Evolutionary conservation across 2,888 invertebrate species (phyloP), one percentile per base, ranked within the genome.

Genomic region (Rhagium mordax): DNA sequence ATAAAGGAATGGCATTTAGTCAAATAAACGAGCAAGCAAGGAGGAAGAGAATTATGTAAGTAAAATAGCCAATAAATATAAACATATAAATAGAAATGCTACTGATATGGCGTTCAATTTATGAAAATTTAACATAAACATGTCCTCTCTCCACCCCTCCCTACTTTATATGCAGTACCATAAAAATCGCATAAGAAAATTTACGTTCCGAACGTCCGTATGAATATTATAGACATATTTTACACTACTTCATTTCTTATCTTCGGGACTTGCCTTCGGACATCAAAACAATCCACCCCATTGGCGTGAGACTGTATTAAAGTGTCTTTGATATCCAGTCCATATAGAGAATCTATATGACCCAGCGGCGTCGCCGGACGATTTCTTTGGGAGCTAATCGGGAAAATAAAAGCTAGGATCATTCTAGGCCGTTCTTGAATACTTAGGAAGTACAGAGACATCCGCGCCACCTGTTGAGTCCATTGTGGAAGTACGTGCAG

Each of bases 261-360:
- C 67, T 55, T 57, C 15, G 20, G 33, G 61, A 55, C 41, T 67
- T 47, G 67, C 67, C 67, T n/a, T 67, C 41, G 67, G 67, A 57
- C 67, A 67, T 67, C 55, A 47, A 67, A 67, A 67, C 67, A 57
- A 57, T 67, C 20, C 57, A 67, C 47, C 49, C 67, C 57, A 57
- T 49, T 53, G 53, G 51, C 67, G 67, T 33, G 55, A 41, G 67
- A 24, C 57, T 57, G n/a, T 65, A 53, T 67, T 57, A 67, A 57
- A 67, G 18, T 41, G 67, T 55, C 57, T 67, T 57, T 67, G 55
- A 67, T 67, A 67, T 57, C 16, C 51, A 18, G 47, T 59, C 21
- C 53, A 18, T 55, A 53, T 53, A 24, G 57, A 47, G 21, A 57
- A 67, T 55, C 55, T 57, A 57, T 67, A 66, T 49, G 18, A 15